Percentiles rank a stretch among this genome's conserved stretches.
Conservation (phyloP, 2,888 invertebrate genomes). For the Drosophila monieri region DNA sequence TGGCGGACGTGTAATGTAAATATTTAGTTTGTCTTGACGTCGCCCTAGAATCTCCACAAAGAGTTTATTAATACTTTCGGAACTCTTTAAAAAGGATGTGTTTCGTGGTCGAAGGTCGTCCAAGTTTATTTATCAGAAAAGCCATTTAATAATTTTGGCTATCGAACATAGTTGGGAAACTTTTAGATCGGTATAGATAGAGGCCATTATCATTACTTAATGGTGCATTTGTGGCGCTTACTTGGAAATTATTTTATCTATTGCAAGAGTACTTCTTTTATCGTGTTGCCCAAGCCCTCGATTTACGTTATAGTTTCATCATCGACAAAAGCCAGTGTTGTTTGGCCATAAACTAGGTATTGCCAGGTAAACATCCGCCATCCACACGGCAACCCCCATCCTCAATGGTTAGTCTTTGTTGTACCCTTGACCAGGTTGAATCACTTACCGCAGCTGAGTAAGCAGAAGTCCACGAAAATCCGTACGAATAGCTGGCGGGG, state of each 20-base stretch:
- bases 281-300: neutral
- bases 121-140: neutral
- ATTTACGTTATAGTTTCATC: neutral
- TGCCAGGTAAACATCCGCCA: slow-evolving; percentile 2
- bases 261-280: neutral
- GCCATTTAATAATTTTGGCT: neutral
- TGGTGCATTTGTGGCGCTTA: neutral
- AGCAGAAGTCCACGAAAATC: slow-evolving; percentile 63
- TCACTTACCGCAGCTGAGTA: slow-evolving; percentile 76
- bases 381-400: neutral
- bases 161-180: neutral
- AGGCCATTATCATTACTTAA: neutral
- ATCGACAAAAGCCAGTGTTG: neutral
- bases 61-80: neutral
- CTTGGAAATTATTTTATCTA: neutral
- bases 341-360: neutral
- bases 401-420: neutral
- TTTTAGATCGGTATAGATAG: neutral
- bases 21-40: neutral
- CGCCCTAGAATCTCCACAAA: neutral
- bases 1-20: slow-evolving; percentile 1
- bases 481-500: slow-evolving; percentile 69
- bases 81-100: neutral
- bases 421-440: neutral
- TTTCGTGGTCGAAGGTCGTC: slow-evolving; percentile 3